Evolutionary conservation across 2,888 invertebrate genomes (phyloP).

Genomic region (Hedychridium roseum): DNA sequence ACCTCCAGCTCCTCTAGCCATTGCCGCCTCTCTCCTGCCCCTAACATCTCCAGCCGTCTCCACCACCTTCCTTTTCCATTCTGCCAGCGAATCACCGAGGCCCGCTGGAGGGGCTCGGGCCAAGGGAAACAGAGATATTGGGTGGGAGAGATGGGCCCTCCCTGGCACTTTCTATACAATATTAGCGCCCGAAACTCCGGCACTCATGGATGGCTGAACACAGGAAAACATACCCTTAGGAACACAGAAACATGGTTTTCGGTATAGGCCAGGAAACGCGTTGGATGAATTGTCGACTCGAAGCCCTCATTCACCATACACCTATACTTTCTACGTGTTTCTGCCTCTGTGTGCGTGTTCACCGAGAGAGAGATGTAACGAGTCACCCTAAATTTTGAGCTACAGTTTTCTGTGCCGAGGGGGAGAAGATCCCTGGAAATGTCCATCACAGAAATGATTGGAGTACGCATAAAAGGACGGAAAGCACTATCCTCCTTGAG

Average conservation of each 20-base stretch:
- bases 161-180: slow-evolving; percentile 33
- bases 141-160: too few species aligned
- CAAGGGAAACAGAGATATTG: too few species aligned
- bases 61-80: slow-evolving; percentile 1
- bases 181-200: slow-evolving; percentile 36
- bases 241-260: too few species aligned
- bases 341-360: too few species aligned
- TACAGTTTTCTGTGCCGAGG: slow-evolving; percentile 7
- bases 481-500: too few species aligned
- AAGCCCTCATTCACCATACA: too few species aligned
- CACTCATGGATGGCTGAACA: slow-evolving; percentile 2
- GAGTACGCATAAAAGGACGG: slow-evolving; percentile 6
- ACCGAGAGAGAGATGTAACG: too few species aligned
- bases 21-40: slow-evolving; percentile 8
- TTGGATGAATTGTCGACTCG: too few species aligned
- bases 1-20: slow-evolving; percentile 8
- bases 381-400: slow-evolving; percentile 12
- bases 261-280: too few species aligned
- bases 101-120: slow-evolving; percentile 7
- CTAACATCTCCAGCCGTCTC: slow-evolving; percentile 25
- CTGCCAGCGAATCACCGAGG: slow-evolving; percentile 9
- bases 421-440: slow-evolving; percentile 23
- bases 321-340: too few species aligned
- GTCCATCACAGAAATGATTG: slow-evolving; percentile 9
- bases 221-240: too few species aligned